phyloP scores from a whole-genome alignment of 2,888 invertebrate genomes.

The Agrotis exclamationis region DNA sequence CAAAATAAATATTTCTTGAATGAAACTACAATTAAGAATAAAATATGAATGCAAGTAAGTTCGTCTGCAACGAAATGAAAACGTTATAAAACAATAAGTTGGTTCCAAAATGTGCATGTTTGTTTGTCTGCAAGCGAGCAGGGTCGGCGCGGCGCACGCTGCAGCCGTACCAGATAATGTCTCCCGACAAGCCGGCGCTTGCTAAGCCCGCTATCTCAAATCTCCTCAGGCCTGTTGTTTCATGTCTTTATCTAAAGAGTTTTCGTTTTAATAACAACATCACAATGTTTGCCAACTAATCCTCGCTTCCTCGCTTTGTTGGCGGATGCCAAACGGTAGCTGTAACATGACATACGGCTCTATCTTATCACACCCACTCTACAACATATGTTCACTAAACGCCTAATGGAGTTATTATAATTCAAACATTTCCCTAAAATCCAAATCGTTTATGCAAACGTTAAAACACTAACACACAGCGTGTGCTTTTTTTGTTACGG shows the following conservation, averaged over 20 bases:
- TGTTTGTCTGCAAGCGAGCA: conserved; percentile 34
- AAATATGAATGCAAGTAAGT: conserved; percentile 13
- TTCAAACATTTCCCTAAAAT: conserved; percentile 87
- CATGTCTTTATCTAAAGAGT: conserved; percentile 85
- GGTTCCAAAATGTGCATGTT: conserved; percentile 48
- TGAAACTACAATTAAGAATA: not conserved
- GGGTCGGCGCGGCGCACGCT: conserved; percentile 57
- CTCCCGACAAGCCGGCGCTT: conserved; percentile 67
- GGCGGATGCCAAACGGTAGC: conserved; percentile 89
- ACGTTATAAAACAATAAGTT: conserved; percentile 39
- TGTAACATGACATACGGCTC: conserved; percentile 88
- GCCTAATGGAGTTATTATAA: conserved; percentile 87
- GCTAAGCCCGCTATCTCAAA: conserved; percentile 81
- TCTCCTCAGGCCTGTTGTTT: conserved; percentile 79
- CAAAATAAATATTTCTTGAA: not conserved
- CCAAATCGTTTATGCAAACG: conserved; percentile 77
- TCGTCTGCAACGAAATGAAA: conserved; percentile 30
- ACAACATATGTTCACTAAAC: conserved; percentile 86
- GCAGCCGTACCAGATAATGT: conserved; percentile 69
- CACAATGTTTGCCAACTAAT: conserved; percentile 86
- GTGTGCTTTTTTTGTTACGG: conserved; percentile 73
- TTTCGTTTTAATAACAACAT: conserved; percentile 84
- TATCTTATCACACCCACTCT: conserved; percentile 90
- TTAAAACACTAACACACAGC: conserved; percentile 75
- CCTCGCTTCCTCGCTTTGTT: conserved; percentile 84